Base-by-base conservation (phyloP, 2,888 invertebrate species). In the Cantharis rustica region DNA sequence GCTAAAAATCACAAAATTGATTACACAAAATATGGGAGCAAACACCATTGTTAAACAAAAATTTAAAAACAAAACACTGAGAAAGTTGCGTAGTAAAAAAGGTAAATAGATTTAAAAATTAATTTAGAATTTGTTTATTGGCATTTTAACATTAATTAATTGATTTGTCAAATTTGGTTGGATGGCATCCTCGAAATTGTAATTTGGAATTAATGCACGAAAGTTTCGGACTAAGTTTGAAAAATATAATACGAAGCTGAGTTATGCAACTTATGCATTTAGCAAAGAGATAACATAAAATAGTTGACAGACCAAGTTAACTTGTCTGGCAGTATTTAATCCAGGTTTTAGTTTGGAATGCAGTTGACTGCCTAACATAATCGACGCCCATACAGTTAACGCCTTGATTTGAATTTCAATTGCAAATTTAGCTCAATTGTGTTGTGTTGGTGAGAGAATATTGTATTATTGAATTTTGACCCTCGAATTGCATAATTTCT, bases 341-440 rank as follows among this genome's bases (percentile, higher is more conserved):
- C 47, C 47, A 47, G 47, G 47, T 47, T 47, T 47, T 69, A 73
- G 73, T 73, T 73, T 27, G 74, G 31, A 69, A 74, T 74, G 74
- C 74, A 74, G 63, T 70, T 69, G 73, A 73, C 68, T 73, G 68
- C 73, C 73, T 69, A 68, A 72, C 72, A 72, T 72, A 68, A 72
- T 47, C 68, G 66, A 23, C 63, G 20, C 70, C 71, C 27, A 31
- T 66, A 62, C 66, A 66, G 66, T 20, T 20, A 66, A 20, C 64
- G 17, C 64, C 63, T 69, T 74, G 69, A 74, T 74, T 74, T 74
- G 74, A 70, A 74, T 74, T 74, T 74, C 74, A 74, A 74, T 74
- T 20, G 74, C 62, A 66, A 74, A 73, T 73, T 73, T 73, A 62
- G 73, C 68, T 68, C 68, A 73, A 73, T 61, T 13, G 64, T 66